Evolutionary conservation across 2,797 vertebrate genomes (phyloP).

Genomic region (Spea hammondii): DNA sequence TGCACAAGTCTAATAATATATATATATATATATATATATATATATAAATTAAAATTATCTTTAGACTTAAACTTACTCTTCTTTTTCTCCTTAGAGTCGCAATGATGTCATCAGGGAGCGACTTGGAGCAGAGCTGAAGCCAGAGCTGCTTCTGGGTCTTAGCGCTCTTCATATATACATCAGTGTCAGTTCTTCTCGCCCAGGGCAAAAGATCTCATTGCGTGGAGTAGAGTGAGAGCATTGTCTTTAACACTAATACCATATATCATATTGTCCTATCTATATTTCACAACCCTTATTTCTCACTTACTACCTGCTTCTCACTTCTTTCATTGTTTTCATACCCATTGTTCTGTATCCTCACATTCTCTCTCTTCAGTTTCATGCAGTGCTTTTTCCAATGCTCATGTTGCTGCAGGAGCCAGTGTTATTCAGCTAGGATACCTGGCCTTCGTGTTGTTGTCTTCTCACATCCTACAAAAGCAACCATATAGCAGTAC

Average conservation of each 20-base stretch:
- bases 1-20: not conserved
- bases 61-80: not conserved
- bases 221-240: constrained; percentile 95
- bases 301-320: too few relatives aligned
- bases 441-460: too few relatives aligned
- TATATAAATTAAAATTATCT: not conserved
- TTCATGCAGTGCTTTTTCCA: too few relatives aligned
- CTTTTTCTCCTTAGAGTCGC: constrained; percentile 77
- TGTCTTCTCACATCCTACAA: too few relatives aligned
- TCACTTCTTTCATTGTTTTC: too few relatives aligned
- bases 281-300: too few relatives aligned
- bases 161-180: constrained; percentile 97
- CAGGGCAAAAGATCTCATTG: constrained; percentile 97
- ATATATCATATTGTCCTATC: too few relatives aligned
- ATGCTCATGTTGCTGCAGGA: too few relatives aligned
- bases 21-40: not conserved
- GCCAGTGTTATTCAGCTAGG: too few relatives aligned
- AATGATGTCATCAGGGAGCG: constrained; percentile 98
- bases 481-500: too few relatives aligned
- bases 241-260: not conserved
- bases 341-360: too few relatives aligned
- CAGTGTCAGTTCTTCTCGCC: constrained; percentile 90
- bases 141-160: constrained; percentile 87
- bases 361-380: too few relatives aligned
- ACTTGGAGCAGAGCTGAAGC: constrained; percentile 89